phyloP scores from a whole-genome alignment of 2,797 vertebrate genomes.

The Champsocephalus esox region DNA sequence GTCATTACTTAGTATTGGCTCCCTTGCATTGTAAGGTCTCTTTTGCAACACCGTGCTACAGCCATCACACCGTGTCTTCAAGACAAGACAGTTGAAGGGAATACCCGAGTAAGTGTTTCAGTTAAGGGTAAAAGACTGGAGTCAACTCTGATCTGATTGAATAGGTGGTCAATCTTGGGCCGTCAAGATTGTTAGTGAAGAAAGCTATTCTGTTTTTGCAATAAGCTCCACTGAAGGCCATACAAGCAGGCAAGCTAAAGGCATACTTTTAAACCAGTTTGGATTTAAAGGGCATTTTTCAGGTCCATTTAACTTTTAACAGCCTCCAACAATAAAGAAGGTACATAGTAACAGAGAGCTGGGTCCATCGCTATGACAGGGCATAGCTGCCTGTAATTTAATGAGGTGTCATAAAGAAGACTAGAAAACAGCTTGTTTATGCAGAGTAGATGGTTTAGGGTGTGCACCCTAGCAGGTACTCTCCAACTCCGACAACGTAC shows the following conservation, averaged over 20 bases:
- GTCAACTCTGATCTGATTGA: conserved; percentile 16
- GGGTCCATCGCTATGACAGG: conserved; percentile 46
- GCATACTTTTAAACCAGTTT: conserved; percentile 34
- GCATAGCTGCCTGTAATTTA: conserved; percentile 71
- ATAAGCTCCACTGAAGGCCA: conserved; percentile 36
- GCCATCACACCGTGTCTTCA: conserved; percentile 9
- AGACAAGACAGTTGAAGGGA: conserved; percentile 18
- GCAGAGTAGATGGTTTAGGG: conserved; percentile 82
- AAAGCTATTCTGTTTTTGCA: conserved; percentile 28
- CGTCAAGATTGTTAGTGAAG: conserved; percentile 56
- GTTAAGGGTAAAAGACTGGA: conserved; percentile 3
- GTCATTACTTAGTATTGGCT: not conserved
- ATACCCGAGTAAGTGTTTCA: conserved; percentile 37
- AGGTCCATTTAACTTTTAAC: conserved; percentile 57
- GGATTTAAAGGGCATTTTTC: conserved; percentile 37
- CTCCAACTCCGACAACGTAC: conserved; percentile 88
- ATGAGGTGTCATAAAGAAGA: conserved; percentile 41
- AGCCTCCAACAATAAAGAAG: conserved; percentile 57
- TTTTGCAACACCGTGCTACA: conserved; percentile 25
- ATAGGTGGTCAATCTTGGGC: conserved; percentile 17
- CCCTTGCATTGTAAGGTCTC: conserved; percentile 4
- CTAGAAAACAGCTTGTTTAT: conserved; percentile 62
- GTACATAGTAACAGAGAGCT: conserved; percentile 60
- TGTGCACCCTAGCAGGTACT: conserved; percentile 85
- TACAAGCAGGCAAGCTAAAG: conserved; percentile 29